phyloP scores from a whole-genome alignment of 2,797 vertebrate species.

The Paramormyrops hopkinsi region DNA sequence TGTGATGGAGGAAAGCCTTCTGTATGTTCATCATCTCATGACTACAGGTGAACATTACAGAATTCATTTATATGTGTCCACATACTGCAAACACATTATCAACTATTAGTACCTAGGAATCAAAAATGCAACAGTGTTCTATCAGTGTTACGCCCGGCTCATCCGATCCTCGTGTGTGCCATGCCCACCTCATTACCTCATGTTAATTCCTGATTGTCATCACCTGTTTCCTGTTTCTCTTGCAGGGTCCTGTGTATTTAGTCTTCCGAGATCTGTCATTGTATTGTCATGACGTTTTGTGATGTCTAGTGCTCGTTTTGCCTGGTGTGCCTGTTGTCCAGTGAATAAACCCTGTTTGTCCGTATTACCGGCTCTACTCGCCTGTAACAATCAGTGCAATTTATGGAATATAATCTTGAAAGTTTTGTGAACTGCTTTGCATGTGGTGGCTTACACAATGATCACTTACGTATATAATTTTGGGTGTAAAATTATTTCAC shows the following conservation, averaged over 20 bases:
- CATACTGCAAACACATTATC: neutral
- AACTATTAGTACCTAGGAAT: neutral
- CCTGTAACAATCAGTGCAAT: neutral
- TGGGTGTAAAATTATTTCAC: neutral
- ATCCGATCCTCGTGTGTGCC: no score
- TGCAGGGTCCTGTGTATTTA: no score
- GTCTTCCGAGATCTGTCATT: no score
- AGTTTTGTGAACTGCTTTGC: neutral
- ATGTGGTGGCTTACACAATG: neutral
- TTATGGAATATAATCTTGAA: neutral
- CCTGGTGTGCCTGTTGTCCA: no score
- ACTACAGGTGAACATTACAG: neutral
- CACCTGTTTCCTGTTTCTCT: no score
- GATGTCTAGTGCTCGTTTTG: no score
- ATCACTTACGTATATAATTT: neutral
- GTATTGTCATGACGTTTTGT: no score
- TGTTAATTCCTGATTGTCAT: no score
- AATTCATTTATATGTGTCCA: neutral
- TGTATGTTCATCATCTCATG: neutral
- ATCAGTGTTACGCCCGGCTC: neutral
- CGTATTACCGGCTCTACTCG: no score
- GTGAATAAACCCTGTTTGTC: no score
- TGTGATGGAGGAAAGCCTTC: neutral
- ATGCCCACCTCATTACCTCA: no score
- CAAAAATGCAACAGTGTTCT: neutral